Conservation (phyloP, 1,140 invertebrate genomes). For the Drosophila serrata region DNA sequence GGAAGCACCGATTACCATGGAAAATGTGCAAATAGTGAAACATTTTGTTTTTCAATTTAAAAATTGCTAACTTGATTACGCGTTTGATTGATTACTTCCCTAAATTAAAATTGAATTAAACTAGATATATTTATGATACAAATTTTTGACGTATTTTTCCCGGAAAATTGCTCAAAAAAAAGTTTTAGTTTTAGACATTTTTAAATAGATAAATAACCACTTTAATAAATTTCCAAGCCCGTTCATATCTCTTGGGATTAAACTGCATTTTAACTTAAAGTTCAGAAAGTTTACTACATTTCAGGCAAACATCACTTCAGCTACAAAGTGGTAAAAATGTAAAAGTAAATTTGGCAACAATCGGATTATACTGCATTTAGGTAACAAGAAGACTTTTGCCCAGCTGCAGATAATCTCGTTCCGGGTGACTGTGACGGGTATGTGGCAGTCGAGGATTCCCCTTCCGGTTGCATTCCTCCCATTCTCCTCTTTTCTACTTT, state of each 20-base stretch:
- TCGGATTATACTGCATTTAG: slow-evolving; percentile 34
- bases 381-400: slow-evolving; percentile 14
- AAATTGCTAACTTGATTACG: not conserved
- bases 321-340: slow-evolving; percentile 21
- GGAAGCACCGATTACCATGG: not conserved
- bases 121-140: too few relatives aligned
- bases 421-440: slow-evolving; percentile 23
- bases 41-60: slow-evolving; percentile 1
- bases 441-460: slow-evolving; percentile 37
- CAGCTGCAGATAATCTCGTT: slow-evolving; percentile 19
- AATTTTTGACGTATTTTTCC: too few relatives aligned
- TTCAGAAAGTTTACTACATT: slow-evolving; percentile 17
- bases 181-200: not conserved
- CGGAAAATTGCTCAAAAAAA: not conserved
- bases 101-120: not conserved
- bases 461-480: slow-evolving; percentile 16
- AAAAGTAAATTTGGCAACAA: slow-evolving; percentile 28
- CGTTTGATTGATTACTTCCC: not conserved
- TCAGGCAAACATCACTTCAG: not conserved
- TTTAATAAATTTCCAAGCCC: not conserved
- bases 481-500: not conserved
- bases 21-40: not conserved
- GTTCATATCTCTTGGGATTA: slow-evolving; percentile 4
- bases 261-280: slow-evolving; percentile 10
- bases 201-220: too few relatives aligned